phyloP scores from a whole-genome alignment of 2,888 invertebrate species.

The Dicranocentrus wangi region DNA sequence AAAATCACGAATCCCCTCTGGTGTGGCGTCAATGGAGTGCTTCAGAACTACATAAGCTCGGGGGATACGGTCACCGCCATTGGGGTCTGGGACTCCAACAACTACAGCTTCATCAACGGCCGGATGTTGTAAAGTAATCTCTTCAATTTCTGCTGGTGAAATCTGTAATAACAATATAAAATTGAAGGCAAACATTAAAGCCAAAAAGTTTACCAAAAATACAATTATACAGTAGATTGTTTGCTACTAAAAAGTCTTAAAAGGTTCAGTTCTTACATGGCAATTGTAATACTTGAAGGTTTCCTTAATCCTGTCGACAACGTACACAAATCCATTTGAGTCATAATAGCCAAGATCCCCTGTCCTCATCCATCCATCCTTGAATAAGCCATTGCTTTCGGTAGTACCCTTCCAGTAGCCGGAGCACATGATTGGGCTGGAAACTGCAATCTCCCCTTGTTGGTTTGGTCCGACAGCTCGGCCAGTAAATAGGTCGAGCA shows the following conservation, averaged over 20 bases:
- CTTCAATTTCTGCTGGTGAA: conserved; percentile 72
- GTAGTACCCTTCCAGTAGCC: conserved; percentile 69
- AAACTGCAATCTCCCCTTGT: conserved; percentile 67
- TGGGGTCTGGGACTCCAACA: conserved; percentile 62
- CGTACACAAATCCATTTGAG: conserved; percentile 68
- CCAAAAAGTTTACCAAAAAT: too few relatives aligned
- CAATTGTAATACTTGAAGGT: conserved; percentile 72
- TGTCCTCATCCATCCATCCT: conserved; percentile 68
- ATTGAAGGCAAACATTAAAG: too few relatives aligned
- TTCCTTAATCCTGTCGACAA: conserved; percentile 71
- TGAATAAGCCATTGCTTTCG: conserved; percentile 62
- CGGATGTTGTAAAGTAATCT: conserved; percentile 67
- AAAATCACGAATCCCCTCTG: conserved; percentile 62
- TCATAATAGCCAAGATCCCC: conserved; percentile 72
- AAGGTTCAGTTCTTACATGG: too few relatives aligned
- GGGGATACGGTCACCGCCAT: conserved; percentile 63
- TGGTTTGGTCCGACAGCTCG: conserved; percentile 64
- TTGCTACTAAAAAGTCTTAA: too few relatives aligned
- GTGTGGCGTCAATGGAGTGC: conserved; percentile 22
- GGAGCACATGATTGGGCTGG: conserved; percentile 69
- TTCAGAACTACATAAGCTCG: conserved; percentile 47
- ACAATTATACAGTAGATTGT: too few relatives aligned
- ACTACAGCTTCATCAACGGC: conserved; percentile 67
- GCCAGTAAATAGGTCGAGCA: conserved; percentile 68
- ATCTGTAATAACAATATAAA: conserved; percentile 65